Evolutionary conservation across 2,797 vertebrate species (phyloP).

Genomic region (Xerus rutilus): DNA sequence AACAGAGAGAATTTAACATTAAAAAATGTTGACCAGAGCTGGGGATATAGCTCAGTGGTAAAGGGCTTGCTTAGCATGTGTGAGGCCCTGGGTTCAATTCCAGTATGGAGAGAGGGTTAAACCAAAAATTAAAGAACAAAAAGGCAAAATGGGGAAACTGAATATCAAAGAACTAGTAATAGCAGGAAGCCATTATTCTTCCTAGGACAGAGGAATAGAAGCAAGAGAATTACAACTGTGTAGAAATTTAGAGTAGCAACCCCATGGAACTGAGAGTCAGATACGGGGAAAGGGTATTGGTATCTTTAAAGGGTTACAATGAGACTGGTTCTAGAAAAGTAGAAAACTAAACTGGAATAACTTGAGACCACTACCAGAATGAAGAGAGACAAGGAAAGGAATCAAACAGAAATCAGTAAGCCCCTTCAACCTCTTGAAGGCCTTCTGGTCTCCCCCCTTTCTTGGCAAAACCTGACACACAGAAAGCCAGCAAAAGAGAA

Average conservation of each 20-base stretch:
- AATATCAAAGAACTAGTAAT: neutral
- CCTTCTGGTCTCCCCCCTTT: neutral
- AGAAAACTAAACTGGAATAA: constrained; percentile 38
- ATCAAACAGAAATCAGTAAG: neutral
- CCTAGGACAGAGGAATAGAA: neutral
- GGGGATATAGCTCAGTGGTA: neutral
- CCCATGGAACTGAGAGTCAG: neutral
- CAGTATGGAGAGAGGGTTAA: neutral
- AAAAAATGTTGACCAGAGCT: neutral
- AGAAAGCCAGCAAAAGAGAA: constrained; percentile 40
- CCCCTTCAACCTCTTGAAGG: neutral
- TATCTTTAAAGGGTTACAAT: neutral
- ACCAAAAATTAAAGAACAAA: constrained; percentile 12
- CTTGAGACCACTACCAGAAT: neutral
- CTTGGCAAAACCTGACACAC: neutral
- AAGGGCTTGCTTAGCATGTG: neutral
- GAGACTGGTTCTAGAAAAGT: neutral
- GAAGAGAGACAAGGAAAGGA: neutral
- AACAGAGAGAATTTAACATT: neutral
- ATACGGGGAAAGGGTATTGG: neutral
- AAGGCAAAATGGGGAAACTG: neutral
- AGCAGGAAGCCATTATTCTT: neutral
- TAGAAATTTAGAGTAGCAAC: neutral
- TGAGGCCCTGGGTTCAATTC: neutral
- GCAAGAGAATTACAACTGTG: neutral